These are phyloP conservation scores for Jaculus jaculus DNA, from an alignment of 2,113 vertebrate genomes.

Conservation along the genomic window DNA sequence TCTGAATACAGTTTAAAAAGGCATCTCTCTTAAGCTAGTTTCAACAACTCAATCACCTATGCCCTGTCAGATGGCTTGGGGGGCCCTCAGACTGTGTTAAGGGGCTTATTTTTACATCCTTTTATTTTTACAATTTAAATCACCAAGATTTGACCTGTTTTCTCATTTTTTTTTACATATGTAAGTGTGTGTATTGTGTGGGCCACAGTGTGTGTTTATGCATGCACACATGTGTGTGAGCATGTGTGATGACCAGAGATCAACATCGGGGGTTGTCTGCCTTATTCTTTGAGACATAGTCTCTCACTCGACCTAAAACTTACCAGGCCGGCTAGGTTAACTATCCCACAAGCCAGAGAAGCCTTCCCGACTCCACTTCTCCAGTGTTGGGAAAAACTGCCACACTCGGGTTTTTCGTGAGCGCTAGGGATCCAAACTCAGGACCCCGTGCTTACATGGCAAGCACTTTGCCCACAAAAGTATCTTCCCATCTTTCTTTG, in stretches of 20 bases:
- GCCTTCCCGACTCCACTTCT: not conserved
- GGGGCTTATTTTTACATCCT: conserved; percentile 37
- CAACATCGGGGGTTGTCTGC: not conserved
- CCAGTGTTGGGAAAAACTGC: not conserved
- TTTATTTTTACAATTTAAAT: conserved; percentile 29
- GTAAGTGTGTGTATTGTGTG: not conserved
- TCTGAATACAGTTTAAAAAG: conserved; percentile 86
- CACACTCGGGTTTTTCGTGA: not conserved
- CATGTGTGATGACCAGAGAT: not conserved
- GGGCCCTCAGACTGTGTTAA: conserved; percentile 59
- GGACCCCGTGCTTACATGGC: not conserved
- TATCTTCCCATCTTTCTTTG: not conserved
- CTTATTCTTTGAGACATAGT: not conserved
- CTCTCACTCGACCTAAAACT: not conserved
- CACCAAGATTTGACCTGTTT: not conserved
- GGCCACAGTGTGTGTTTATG: not conserved
- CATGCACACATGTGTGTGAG: not conserved
- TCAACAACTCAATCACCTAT: conserved; percentile 84
- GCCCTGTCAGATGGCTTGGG: conserved; percentile 68
- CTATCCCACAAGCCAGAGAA: not conserved
- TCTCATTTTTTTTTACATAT: not conserved
- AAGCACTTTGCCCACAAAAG: not conserved
- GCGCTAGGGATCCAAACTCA: not conserved
- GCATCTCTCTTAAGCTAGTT: conserved; percentile 86
- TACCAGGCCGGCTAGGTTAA: not conserved